Base-by-base conservation (phyloP, 2,113 vertebrate species). In the Odontesthes bonariensis region DNA sequence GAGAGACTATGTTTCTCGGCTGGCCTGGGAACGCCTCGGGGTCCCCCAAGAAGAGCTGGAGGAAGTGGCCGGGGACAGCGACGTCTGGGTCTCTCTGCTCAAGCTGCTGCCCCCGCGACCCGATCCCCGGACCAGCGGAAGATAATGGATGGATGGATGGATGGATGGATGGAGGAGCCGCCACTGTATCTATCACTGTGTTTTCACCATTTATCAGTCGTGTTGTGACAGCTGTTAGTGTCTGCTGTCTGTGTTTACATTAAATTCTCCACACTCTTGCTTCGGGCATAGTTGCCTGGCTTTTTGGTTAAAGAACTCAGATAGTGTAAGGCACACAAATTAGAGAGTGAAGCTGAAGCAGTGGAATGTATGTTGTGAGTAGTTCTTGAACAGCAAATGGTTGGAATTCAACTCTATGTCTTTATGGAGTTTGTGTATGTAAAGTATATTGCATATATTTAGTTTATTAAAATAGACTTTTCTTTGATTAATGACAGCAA, bases 151-250 rank as follows among this genome's bases (percentile, higher is more conserved):
- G n/a, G n/a, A n/a, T n/a, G n/a, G n/a, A n/a, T n/a, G n/a, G n/a
- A n/a, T n/a, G n/a, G n/a, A n/a, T n/a, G n/a, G n/a, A n/a, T n/a
- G n/a, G n/a, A n/a, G n/a, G n/a, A n/a, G n/a, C n/a, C n/a, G n/a
- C n/a, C n/a, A n/a, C n/a, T n/a, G n/a, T n/a, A 80, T 80, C 49
- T 61, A 64, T 83, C 59, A 83, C 32, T 35, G 4, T 59, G 12
- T 56, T 61, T 76, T 68, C 65, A 33, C 10, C 44, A 54, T 70
- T 70, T 67, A 57, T 85, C 22, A 42, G 20, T 73, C 23, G n/a
- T 49, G 46, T 47, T 64, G 23, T 54, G n/a, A 55, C 53, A 35
- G 22, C 8, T 42, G 9, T 14, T 10, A 40, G 19, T 51, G 14
- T 68, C 19, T 69, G 44, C 27, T 73, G 22, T 60, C 51, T 46